These are phyloP conservation scores for Nemurella pictetii DNA, from an alignment of 2,888 invertebrate species.

Conservation along the genomic window DNA sequence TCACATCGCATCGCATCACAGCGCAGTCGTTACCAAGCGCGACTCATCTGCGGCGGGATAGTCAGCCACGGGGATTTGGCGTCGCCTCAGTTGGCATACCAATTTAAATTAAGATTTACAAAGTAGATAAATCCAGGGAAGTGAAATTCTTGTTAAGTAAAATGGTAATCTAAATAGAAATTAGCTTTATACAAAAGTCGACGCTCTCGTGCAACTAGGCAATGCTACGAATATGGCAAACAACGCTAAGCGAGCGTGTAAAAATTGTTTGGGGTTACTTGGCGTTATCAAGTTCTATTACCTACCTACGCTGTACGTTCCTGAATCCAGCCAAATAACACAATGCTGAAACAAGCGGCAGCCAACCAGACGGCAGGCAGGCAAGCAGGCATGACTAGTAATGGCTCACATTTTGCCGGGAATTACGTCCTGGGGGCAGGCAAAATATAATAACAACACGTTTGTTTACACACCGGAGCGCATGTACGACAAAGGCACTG, in stretches of 20 bases:
- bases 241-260: constrained; percentile 6
- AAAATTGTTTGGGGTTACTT: not conserved
- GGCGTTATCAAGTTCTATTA: constrained; percentile 8
- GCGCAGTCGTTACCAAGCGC: not conserved
- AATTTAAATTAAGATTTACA: constrained; percentile 32
- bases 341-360: not conserved
- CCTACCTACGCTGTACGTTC: not conserved
- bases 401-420: constrained; percentile 3
- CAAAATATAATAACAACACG: constrained; percentile 22
- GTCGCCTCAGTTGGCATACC: constrained; percentile 21
- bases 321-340: not conserved
- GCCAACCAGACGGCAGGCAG: not conserved
- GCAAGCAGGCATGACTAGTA: not conserved
- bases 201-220: not conserved
- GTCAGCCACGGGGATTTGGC: not conserved
- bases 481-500: not conserved
- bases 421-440: not conserved
- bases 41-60: not conserved
- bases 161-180: constrained; percentile 26
- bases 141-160: constrained; percentile 18
- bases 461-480: not conserved
- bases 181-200: constrained; percentile 19
- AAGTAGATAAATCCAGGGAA: constrained; percentile 26
- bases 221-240: not conserved
- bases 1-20: too few species aligned